Evolutionary conservation across 1,140 invertebrate genomes (phyloP), one percentile per base, ranked within the genome.

Genomic region (Diorhabda carinulata): DNA sequence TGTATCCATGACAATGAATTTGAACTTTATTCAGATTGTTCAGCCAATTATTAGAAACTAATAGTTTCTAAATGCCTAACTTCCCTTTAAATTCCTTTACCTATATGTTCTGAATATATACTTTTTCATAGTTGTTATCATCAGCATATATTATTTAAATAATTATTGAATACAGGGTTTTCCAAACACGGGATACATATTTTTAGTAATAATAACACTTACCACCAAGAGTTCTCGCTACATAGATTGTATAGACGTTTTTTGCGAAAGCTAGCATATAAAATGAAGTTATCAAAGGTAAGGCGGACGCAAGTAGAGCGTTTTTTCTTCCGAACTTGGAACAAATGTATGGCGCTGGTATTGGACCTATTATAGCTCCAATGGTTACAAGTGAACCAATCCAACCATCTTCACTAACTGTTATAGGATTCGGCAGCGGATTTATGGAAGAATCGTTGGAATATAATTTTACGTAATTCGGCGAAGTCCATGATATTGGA

Each of bases 341-440:
- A 7, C 80, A 56, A 0, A 79, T 58, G 44, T 74, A 67, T 2
- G 78, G 79, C 25, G 80, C 78, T 4, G 47, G 64, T 9, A 83
- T 79, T 42, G 81, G 79, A 2, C 88, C 89, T 3, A 86, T 59
- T 3, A 92, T 83, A 41, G 92, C 91, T 10, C 93, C 93, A 10
- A 95, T 76, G 1, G 91, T 87, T 61, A 95, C 81, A 5, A 95
- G 79, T 0, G 91, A 92, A 0, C 89, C 91, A 68, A 95, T 90
- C 92, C 92, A 95, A 0, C 92, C 90, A 56, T 82, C 80, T 73
- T 91, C 82, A 2, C 86, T 83, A 0, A 67, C 10, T 0, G 80
- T 83, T 3, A 87, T 73, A 6, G 71, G 67, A 3, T 70, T 70
- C 0, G 81, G 82, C n/a, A 77, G 57, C 9, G 76, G 76, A 67